phyloP scores from a whole-genome alignment of 2,113 vertebrate genomes.

The Himantopus leucocephalus region DNA sequence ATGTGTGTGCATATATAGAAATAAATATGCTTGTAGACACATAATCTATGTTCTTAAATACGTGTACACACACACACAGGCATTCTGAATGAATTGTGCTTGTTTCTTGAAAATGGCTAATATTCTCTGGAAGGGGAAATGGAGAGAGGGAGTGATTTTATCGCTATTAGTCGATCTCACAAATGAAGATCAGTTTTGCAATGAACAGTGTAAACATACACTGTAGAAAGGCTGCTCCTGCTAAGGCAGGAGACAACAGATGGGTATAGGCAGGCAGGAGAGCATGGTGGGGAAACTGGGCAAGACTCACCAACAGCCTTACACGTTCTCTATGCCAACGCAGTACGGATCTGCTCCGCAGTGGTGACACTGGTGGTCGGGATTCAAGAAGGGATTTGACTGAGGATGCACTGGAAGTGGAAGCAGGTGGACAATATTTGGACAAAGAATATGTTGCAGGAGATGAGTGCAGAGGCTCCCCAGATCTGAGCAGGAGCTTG shows the following conservation, averaged over 20 bases:
- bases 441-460: neutral
- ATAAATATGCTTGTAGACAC: neutral
- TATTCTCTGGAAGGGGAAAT: neutral
- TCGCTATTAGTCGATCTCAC: fast-evolving
- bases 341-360: fast-evolving
- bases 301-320: neutral
- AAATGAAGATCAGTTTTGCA: neutral
- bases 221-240: neutral
- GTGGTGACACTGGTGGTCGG: neutral
- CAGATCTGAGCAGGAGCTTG: neutral
- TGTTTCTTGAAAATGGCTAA: neutral
- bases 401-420: neutral
- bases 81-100: neutral
- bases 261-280: neutral
- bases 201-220: neutral
- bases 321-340: fast-evolving
- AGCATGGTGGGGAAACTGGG: neutral
- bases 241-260: neutral
- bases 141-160: neutral
- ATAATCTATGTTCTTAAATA: neutral
- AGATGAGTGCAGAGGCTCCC: neutral
- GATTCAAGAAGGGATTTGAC: neutral
- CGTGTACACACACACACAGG: too few relatives aligned
- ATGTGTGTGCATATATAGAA: neutral
- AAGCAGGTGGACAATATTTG: neutral